phyloP scores from a whole-genome alignment of 2,113 vertebrate species.

The Rhinichthys klamathensis region DNA sequence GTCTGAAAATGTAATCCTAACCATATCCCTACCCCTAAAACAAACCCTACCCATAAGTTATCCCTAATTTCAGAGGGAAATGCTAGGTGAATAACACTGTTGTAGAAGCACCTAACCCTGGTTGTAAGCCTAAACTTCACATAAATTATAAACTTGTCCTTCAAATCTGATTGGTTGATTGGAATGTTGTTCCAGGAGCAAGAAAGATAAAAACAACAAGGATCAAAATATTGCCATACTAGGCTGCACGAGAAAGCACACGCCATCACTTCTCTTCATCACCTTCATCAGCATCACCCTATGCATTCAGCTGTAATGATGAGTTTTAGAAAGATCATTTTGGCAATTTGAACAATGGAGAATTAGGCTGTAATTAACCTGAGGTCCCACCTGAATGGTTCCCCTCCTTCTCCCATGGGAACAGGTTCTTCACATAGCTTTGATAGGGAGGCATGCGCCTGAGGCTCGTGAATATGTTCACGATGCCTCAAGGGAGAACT shows the following conservation, averaged over 20 bases:
- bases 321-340: neutral
- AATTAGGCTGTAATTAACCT: constrained; percentile 2
- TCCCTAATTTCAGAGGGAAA: no score
- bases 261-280: neutral
- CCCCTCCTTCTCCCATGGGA: neutral
- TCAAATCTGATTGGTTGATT: no score
- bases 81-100: no score
- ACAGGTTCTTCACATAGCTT: neutral
- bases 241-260: neutral
- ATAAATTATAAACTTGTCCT: no score
- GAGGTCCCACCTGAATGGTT: neutral
- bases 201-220: neutral
- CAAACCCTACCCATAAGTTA: no score
- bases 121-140: no score
- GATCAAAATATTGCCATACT: neutral
- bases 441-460: constrained; percentile 2
- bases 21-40: no score
- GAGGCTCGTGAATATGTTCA: neutral
- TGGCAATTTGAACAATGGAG: neutral
- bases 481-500: constrained; percentile 10
- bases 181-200: no score
- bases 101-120: no score
- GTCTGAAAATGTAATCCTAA: no score
- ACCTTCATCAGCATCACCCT: neutral
- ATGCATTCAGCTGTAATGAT: neutral